Conservation (phyloP, 2,797 vertebrate species). For the Florisuga fusca region DNA sequence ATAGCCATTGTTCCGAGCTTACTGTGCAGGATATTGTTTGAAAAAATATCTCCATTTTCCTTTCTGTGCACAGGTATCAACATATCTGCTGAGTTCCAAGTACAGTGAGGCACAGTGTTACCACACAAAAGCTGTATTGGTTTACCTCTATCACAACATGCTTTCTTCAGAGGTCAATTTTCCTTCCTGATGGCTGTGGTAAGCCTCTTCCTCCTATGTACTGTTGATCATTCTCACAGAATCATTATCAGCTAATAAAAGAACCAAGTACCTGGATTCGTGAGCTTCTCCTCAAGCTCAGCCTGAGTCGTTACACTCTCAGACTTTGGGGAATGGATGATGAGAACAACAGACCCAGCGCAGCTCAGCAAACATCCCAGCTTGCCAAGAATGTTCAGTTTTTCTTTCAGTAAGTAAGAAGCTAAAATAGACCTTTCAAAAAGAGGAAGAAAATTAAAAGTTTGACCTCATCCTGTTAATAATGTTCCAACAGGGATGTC, state of each 20-base stretch:
- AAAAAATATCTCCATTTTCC: neutral
- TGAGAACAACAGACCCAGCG: constrained; percentile 91
- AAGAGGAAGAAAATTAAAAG: constrained; percentile 43
- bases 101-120: neutral
- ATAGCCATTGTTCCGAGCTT: neutral
- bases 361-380: constrained; percentile 93
- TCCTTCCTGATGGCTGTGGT: neutral
- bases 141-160: rapidly evolving
- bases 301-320: constrained; percentile 87
- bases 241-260: neutral
- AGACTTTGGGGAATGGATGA: constrained; percentile 92
- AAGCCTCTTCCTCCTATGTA: neutral
- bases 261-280: constrained; percentile 88
- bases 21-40: neutral
- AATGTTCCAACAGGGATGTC: neutral
- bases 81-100: neutral
- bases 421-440: constrained; percentile 90
- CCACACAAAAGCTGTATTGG: neutral
- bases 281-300: constrained; percentile 92
- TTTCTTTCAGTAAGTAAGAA: constrained; percentile 91
- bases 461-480: neutral
- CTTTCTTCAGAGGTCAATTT: neutral
- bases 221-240: neutral
- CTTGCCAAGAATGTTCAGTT: constrained; percentile 92
- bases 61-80: neutral